Conservation (phyloP, 2,888 invertebrate species). For the Limenitis camilla region DNA sequence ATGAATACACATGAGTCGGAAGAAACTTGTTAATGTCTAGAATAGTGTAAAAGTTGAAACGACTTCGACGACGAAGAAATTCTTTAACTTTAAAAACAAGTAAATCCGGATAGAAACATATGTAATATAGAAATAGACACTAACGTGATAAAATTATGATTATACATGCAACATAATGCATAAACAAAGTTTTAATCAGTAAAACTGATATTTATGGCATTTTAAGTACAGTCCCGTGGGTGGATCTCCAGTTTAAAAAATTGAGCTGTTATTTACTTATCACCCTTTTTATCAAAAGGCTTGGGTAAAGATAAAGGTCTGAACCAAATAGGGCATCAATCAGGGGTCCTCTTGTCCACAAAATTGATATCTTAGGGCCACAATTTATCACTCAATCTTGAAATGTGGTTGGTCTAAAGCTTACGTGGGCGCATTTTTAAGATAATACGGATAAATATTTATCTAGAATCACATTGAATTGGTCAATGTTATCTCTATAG, state of each 20-base stretch:
- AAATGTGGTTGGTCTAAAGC: conserved; percentile 12
- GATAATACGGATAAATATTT: conserved; percentile 5
- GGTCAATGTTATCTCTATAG: not conserved
- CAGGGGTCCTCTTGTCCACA: conserved; percentile 20
- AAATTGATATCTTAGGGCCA: conserved; percentile 27
- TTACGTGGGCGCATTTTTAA: conserved; percentile 11
- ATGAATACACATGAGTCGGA: too few species aligned
- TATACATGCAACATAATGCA: too few species aligned
- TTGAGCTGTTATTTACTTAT: conserved; percentile 12
- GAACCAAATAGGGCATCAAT: conserved; percentile 27
- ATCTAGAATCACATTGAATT: not conserved
- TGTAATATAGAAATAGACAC: too few species aligned
- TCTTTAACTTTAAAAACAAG: too few species aligned
- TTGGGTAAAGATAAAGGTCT: conserved; percentile 23
- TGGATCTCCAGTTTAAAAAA: conserved; percentile 9
- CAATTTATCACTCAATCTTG: conserved; percentile 28
- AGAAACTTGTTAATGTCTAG: too few species aligned
- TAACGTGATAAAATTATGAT: too few species aligned
- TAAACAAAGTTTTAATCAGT: not conserved
- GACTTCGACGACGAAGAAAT: too few species aligned
- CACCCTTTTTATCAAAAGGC: conserved; percentile 16
- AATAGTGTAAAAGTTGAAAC: too few species aligned
- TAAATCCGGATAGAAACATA: too few species aligned
- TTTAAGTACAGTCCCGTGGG: conserved; percentile 1
- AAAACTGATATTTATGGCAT: not conserved